Base-by-base conservation (phyloP, 1,140 invertebrate species). In the Tyrophagus putrescentiae region DNA sequence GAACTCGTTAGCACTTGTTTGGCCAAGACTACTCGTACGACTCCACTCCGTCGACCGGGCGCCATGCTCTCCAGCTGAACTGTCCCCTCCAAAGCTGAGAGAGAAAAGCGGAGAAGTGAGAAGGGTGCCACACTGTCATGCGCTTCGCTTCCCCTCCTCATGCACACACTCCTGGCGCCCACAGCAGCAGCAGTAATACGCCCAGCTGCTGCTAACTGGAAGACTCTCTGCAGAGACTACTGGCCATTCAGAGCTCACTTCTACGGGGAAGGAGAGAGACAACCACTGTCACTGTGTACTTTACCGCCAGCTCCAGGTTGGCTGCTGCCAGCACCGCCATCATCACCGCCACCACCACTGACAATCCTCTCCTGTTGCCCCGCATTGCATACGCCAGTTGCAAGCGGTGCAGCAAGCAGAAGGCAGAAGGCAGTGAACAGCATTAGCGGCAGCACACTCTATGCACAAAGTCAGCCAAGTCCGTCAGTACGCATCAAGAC, bases 1-100 rank as follows among this genome's bases (percentile, higher is more conserved):
- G 52, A 54, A 54, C 52, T 54, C 52, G 52, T 54, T 54, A 54
- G 52, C 52, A 54, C 52, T 54, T 54, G 52, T 54, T 54, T 54
- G 31, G 52, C 13, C 25, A 2, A 31, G 25, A 54, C 41, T 42
- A 31, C 52, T 34, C 28, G n/a, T n/a, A 13, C 52, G 25, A 16
- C 52, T 27, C 4, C 52, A 54, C 28, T n/a, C n/a, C 31, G 31
- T 18, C 45, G 31, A 4, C 13, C 52, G 27, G 25, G 13, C 28
- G 25, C 28, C 52, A 54, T 27, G 23, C 45, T 6, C 45, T 48
- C 18, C 45, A 21, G 31, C 18, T n/a, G n/a, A n/a, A n/a, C n/a
- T n/a, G n/a, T n/a, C n/a, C n/a, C n/a, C n/a, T n/a, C n/a, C n/a
- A n/a, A n/a, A n/a, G n/a, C n/a, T n/a, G n/a, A n/a, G n/a, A n/a